Evolutionary conservation across 2,113 vertebrate species (phyloP), one percentile per base, ranked within the genome.

Genomic region (Glareola pratincola): DNA sequence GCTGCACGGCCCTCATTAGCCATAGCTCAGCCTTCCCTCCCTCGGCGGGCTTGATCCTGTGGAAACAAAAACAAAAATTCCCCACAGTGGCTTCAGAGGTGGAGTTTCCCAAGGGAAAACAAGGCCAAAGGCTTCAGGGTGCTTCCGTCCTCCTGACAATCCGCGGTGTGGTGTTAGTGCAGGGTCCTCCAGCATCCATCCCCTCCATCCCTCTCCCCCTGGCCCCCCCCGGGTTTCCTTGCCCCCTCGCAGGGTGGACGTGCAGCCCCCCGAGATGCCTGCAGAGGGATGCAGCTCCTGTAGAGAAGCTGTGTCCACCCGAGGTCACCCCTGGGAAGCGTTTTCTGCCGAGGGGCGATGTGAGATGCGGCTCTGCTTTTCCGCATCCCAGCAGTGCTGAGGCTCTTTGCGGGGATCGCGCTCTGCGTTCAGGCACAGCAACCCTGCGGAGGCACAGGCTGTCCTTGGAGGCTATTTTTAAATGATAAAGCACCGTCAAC

Each of bases 131-230:
- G 4, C 18, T 30, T 63, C 16, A 32, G 56, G 10, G 30, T 18
- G 17, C 34, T 77, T 59, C 18, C 3, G 1, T 30, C 34, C 17
- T 83, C 45, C 45, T 67, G 34, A 9, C 3, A 0, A 26, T 24
- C 30, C 7, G 3, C 0, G 1, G 43, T 14, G 34, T 5, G 37
- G 36, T 23, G 18, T 11, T 13, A 6, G 4, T 1, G 5, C 23
- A 17, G 23, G 36, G 34, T 26, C 24, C 34, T n/a, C 23, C 29
- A 15, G 9, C 34, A 47, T 8, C 32, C 34, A 36, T 5, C 32
- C 4, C 6, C 18, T 8, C 17, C 4, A 6, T 32, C 36, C 21
- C 1, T 8, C 32, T 32, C 13, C 27, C 14, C 2, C 1, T 6
- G 14, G 6, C n/a, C 19, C 41, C 23, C 41, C 30, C 23, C 5